A percentile compares a stretch with the other conserved stretches of the same genome.
Conservation (phyloP, 1,140 invertebrate genomes). For the Apis mellifera region DNA sequence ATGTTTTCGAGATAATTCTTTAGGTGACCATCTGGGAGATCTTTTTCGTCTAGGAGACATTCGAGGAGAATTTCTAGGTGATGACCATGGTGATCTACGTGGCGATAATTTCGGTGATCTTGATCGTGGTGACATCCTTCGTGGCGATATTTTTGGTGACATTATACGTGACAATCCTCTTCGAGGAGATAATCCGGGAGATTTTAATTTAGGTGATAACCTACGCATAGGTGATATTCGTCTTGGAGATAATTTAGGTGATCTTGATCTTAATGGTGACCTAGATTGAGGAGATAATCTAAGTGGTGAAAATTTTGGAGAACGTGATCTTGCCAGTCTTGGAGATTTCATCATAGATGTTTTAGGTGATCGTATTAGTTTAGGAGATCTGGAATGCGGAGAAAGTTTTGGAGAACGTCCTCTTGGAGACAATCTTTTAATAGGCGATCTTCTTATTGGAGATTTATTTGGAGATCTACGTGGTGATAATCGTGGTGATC, state of each 20-base stretch:
- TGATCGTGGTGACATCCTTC: conserved; percentile 47
- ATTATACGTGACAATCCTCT: conserved; percentile 50
- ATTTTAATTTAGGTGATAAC: conserved; percentile 55
- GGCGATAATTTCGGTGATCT: conserved; percentile 65
- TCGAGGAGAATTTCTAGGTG: conserved; percentile 68
- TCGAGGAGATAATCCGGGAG: conserved; percentile 62
- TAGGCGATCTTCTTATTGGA: conserved; percentile 55
- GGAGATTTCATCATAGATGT: conserved; percentile 59
- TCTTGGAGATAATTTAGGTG: conserved; percentile 62
- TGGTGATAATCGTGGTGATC: conserved; percentile 61
- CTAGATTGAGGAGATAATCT: conserved; percentile 47
- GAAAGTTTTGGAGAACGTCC: conserved; percentile 56
- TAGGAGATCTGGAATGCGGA: conserved; percentile 57
- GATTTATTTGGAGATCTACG: conserved; percentile 66
- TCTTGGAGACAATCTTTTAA: conserved; percentile 64
- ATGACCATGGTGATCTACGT: conserved; percentile 73
- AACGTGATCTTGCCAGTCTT: conserved; percentile 51
- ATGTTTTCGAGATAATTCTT: conserved; percentile 60
- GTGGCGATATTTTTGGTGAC: conserved; percentile 64
- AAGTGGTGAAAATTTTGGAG: conserved; percentile 59
- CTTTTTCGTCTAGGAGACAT: conserved; percentile 64
- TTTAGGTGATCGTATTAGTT: conserved; percentile 41
- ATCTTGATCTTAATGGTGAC: conserved; percentile 54
- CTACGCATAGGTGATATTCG: conserved; percentile 49
- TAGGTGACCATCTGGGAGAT: conserved; percentile 67